Percentiles rank a stretch among this genome's conserved stretches.
phyloP scores from a whole-genome alignment of 1,140 invertebrate genomes.

The Drosophila melanica region DNA sequence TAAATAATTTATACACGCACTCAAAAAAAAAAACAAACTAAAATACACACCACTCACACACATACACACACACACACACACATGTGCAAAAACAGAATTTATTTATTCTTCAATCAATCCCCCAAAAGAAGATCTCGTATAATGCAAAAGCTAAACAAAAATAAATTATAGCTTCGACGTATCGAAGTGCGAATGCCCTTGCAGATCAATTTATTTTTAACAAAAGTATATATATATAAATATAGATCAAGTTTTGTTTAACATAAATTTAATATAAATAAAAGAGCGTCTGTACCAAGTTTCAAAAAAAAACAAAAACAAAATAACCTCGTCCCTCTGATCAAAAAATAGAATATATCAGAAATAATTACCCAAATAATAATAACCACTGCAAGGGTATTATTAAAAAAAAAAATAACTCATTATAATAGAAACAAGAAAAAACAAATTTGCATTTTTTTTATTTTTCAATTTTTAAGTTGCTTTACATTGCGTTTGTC shows the following conservation, averaged over 20 bases:
- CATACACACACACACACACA: constrained; percentile 41
- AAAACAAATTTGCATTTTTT: constrained; percentile 7
- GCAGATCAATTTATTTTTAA: not conserved
- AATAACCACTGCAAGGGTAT: constrained; percentile 1
- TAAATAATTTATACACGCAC: constrained; percentile 41
- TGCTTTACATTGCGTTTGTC: constrained; percentile 4
- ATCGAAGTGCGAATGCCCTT: not conserved
- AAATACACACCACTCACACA: constrained; percentile 42
- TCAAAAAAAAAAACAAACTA: too few species aligned
- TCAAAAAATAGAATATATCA: not conserved
- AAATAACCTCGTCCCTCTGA: not conserved
- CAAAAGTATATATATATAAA: not conserved
- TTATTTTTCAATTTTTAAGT: constrained; percentile 12
- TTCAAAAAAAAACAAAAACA: not conserved
- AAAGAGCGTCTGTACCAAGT: not conserved
- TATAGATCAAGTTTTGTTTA: too few species aligned
- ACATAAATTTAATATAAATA: not conserved
- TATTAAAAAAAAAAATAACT: constrained; percentile 5
- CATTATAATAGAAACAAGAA: constrained; percentile 19
- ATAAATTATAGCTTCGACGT: not conserved
- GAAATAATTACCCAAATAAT: not conserved
- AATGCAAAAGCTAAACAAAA: not conserved
- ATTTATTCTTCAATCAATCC: constrained; percentile 32
- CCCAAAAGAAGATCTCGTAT: constrained; percentile 37
- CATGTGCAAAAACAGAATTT: constrained; percentile 22